These are phyloP conservation scores for Metallyticus violacea DNA, from an alignment of 2,888 invertebrate genomes.

Conservation along the genomic window DNA sequence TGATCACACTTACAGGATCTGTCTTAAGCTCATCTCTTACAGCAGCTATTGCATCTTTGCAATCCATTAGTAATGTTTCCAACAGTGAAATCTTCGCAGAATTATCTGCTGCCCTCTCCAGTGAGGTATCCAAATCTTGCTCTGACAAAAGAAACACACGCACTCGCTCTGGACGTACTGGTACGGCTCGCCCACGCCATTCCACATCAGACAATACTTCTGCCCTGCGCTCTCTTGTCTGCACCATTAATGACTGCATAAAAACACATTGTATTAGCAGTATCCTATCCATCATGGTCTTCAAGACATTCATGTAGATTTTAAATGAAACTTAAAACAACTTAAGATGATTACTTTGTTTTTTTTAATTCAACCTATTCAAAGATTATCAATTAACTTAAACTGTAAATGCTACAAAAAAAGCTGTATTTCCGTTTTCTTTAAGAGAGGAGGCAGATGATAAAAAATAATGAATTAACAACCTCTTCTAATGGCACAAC, in stretches of 20 bases:
- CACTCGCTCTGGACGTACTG: slow-evolving; percentile 78
- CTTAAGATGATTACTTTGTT: too few relatives aligned
- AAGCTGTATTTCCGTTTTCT: too few relatives aligned
- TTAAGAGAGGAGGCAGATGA: too few relatives aligned
- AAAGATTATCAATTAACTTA: too few relatives aligned
- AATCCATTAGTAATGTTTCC: slow-evolving; percentile 89
- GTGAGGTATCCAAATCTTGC: slow-evolving; percentile 61
- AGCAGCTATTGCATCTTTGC: slow-evolving; percentile 88
- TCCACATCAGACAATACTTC: slow-evolving; percentile 80
- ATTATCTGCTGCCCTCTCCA: slow-evolving; percentile 41
- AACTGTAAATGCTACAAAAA: too few relatives aligned
- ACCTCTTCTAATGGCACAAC: too few relatives aligned
- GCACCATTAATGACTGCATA: slow-evolving; percentile 62
- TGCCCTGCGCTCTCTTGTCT: slow-evolving; percentile 75
- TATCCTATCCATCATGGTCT: too few relatives aligned
- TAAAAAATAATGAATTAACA: too few relatives aligned
- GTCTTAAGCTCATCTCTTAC: slow-evolving; percentile 77
- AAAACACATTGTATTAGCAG: neutral
- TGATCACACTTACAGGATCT: slow-evolving; percentile 47
- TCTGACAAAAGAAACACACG: slow-evolving; percentile 76
- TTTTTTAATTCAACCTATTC: too few relatives aligned
- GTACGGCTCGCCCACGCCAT: slow-evolving; percentile 84
- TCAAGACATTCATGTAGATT: too few relatives aligned
- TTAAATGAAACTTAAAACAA: too few relatives aligned
- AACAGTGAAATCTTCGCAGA: slow-evolving; percentile 75